A percentile compares a stretch with the other conserved stretches of the same genome.
Conservation (phyloP, 2,797 vertebrate species). For the Gymnoscopelus braueri region DNA sequence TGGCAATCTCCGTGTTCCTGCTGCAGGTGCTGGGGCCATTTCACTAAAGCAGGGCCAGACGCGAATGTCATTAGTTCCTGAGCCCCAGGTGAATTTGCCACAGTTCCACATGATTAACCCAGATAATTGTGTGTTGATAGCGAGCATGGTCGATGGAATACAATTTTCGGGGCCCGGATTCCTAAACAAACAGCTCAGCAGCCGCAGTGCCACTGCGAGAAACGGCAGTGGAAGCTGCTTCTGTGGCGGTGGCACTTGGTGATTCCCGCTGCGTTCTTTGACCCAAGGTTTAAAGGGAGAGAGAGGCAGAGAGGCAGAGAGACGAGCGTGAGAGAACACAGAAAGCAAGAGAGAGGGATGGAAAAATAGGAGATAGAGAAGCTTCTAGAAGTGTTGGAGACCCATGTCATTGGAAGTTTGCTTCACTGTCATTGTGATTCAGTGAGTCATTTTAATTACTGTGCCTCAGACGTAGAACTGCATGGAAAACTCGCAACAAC, state of each 20-base stretch:
- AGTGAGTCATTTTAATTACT: constrained; percentile 1
- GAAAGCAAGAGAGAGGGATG: not conserved
- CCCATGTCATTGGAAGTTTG: constrained; percentile 33
- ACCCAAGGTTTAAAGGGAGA: constrained; percentile 63
- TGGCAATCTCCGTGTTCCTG: constrained; percentile 99
- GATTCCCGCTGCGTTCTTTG: constrained; percentile 72
- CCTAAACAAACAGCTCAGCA: constrained; percentile 99
- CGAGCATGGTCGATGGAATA: constrained; percentile 99
- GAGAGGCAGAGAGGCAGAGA: not conserved
- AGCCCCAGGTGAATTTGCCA: constrained; percentile 99
- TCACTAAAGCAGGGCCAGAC: constrained; percentile 99
- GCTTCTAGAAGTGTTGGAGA: constrained; percentile 19
- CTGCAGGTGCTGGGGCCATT: constrained; percentile 99
- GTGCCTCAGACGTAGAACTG: too few species aligned
- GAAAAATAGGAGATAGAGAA: too few species aligned
- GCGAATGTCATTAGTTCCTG: constrained; percentile 99
- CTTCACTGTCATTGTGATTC: constrained; percentile 16
- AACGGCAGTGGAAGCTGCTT: constrained; percentile 74
- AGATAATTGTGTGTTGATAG: constrained; percentile 99
- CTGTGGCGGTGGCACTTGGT: constrained; percentile 35
- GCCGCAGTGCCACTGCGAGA: constrained; percentile 77
- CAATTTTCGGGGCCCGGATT: constrained; percentile 96
- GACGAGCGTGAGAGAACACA: too few species aligned
- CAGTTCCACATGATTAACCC: constrained; percentile 99
- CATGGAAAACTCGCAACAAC: too few species aligned